Conservation (phyloP, 2,888 invertebrate species). For the Tiliacea citrago region DNA sequence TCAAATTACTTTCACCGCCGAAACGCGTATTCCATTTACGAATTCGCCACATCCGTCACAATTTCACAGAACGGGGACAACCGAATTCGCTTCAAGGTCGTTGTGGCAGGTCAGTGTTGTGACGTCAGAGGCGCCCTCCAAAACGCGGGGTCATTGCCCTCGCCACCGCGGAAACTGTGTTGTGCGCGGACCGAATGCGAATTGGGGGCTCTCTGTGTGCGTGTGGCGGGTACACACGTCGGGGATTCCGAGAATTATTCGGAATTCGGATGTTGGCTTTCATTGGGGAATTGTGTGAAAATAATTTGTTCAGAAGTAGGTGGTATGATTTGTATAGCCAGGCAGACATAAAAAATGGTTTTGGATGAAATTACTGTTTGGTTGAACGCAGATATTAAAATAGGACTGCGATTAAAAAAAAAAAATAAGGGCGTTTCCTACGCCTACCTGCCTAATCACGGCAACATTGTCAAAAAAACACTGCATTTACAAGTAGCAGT, state of each 20-base stretch:
- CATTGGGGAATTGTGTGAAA: neutral
- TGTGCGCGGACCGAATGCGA: conserved; percentile 89
- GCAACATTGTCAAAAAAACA: neutral
- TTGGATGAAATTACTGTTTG: neutral
- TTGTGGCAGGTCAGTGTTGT: conserved; percentile 87
- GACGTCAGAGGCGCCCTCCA: conserved; percentile 89
- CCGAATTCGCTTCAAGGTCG: conserved; percentile 86
- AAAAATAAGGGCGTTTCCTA: neutral
- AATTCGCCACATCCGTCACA: conserved; percentile 67
- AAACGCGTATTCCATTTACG: conserved; percentile 51
- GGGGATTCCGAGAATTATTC: conserved; percentile 37
- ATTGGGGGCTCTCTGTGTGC: conserved; percentile 87
- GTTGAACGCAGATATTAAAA: neutral
- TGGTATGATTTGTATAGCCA: neutral
- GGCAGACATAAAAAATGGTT: neutral
- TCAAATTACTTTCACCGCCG: conserved; percentile 56
- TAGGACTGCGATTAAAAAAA: neutral
- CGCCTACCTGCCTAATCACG: neutral
- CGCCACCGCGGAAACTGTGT: conserved; percentile 89
- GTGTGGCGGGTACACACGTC: conserved; percentile 70
- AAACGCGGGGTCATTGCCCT: conserved; percentile 86
- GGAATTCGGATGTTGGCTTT: conserved; percentile 17
- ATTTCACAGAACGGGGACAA: conserved; percentile 71
- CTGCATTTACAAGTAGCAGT: neutral
- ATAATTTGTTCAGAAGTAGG: conserved; percentile 25